Evolutionary conservation across 1,140 invertebrate species (phyloP).

Genomic region (Drosophila serrata): DNA sequence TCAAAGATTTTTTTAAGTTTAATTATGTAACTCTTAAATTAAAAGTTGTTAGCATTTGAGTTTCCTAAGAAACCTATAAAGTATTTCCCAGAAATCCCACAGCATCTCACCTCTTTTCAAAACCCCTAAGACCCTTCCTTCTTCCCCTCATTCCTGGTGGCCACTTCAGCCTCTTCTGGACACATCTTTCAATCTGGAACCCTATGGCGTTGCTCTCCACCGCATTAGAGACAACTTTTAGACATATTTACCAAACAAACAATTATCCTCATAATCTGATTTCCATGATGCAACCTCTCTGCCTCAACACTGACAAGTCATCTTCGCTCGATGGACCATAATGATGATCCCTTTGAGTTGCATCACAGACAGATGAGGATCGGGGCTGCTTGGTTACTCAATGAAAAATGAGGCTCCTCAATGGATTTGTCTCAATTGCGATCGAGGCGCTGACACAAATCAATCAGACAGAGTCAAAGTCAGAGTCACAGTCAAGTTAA

Average conservation of each 20-base stretch:
- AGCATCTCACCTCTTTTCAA: not conserved
- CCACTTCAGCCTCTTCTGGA: not conserved
- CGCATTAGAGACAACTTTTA: slow-evolving; percentile 50
- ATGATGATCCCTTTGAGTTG: slow-evolving; percentile 54
- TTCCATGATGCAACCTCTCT: slow-evolving; percentile 21
- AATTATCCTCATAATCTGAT: slow-evolving; percentile 52
- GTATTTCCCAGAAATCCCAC: not conserved
- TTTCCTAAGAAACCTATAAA: not conserved
- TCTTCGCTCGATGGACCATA: slow-evolving; percentile 37
- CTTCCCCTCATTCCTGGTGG: not conserved
- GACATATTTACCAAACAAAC: slow-evolving; percentile 59
- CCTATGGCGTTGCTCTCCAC: slow-evolving; percentile 19
- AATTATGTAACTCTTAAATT: not conserved
- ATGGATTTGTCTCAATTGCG: slow-evolving; percentile 58
- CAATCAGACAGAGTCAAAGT: slow-evolving; percentile 43
- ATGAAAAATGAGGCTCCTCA: slow-evolving; percentile 56
- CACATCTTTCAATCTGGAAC: not conserved
- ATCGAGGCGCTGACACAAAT: slow-evolving; percentile 67
- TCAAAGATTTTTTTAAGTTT: too few species aligned
- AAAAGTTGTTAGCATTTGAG: not conserved
- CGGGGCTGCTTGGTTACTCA: slow-evolving; percentile 21
- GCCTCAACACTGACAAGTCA: slow-evolving; percentile 38
- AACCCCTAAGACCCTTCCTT: too few species aligned
- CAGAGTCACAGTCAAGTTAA: not conserved
- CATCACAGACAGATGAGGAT: slow-evolving; percentile 39